Conservation (phyloP, 2,797 vertebrate species). For the Dendrocincla tyrannina region DNA sequence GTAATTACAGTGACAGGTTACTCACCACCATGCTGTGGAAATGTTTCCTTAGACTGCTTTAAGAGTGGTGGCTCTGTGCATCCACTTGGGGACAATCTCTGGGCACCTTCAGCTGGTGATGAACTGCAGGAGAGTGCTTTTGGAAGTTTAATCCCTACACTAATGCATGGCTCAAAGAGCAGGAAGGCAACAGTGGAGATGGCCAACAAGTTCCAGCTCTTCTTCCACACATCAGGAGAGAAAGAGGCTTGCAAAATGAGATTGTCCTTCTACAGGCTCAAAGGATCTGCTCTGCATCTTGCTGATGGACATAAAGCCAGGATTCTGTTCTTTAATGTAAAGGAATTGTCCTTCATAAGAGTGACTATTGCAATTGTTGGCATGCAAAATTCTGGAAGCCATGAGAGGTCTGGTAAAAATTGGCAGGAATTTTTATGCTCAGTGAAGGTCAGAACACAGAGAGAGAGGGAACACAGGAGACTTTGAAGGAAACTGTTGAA, state of each 20-base stretch:
- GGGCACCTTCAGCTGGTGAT: neutral
- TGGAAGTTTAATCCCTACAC: neutral
- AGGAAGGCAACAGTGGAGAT: neutral
- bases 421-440: neutral
- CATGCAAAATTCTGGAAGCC: neutral
- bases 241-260: neutral
- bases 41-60: neutral
- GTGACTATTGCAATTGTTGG: neutral
- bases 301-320: neutral
- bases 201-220: neutral
- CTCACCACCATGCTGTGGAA: neutral
- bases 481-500: neutral
- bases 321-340: neutral
- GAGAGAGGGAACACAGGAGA: neutral
- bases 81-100: neutral
- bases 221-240: neutral
- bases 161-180: neutral
- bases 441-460: neutral
- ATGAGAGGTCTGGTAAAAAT: neutral
- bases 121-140: neutral
- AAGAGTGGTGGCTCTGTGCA: neutral
- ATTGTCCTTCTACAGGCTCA: neutral
- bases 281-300: neutral
- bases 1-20: slow-evolving; percentile 43
- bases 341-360: neutral